Percentiles rank a stretch among this genome's conserved stretches.
phyloP scores from a whole-genome alignment of 2,888 invertebrate genomes.

The Drosophila antonietae region DNA sequence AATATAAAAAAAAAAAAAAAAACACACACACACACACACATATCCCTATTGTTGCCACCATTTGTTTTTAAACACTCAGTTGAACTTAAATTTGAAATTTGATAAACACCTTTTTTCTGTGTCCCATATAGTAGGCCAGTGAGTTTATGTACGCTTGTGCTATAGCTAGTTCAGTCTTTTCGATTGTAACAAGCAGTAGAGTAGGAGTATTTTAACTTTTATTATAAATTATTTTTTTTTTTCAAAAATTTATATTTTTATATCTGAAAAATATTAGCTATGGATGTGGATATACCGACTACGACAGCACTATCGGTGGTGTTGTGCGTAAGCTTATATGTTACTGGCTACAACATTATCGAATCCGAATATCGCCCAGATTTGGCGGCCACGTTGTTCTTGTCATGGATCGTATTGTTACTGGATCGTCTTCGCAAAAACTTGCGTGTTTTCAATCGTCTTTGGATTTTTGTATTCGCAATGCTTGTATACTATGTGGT shows the following conservation, averaged over 20 bases:
- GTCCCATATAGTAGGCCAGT: too few relatives aligned
- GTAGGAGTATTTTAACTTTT: background rate
- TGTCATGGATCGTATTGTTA: background rate
- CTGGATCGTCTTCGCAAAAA: background rate
- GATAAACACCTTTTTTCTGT: too few relatives aligned
- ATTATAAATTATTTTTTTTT: too few relatives aligned
- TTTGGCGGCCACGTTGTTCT: background rate
- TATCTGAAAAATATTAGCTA: background rate
- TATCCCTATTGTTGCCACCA: too few relatives aligned
- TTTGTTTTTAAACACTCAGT: too few relatives aligned
- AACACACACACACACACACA: too few relatives aligned
- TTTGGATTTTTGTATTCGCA: background rate
- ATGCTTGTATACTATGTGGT: background rate
- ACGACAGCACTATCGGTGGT: background rate
- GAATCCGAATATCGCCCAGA: accelerated
- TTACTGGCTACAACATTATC: background rate
- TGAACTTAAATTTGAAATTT: too few relatives aligned
- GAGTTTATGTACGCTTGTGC: too few relatives aligned
- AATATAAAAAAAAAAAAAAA: too few relatives aligned
- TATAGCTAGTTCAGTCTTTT: too few relatives aligned
- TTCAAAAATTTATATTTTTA: too few relatives aligned
- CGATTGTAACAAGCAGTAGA: background rate
- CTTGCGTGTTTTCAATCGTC: background rate
- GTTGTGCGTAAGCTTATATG: background rate
- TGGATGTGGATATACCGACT: background rate